Evolutionary conservation across 2,888 invertebrate genomes (phyloP).

Genomic region (Horisme vitalbata): DNA sequence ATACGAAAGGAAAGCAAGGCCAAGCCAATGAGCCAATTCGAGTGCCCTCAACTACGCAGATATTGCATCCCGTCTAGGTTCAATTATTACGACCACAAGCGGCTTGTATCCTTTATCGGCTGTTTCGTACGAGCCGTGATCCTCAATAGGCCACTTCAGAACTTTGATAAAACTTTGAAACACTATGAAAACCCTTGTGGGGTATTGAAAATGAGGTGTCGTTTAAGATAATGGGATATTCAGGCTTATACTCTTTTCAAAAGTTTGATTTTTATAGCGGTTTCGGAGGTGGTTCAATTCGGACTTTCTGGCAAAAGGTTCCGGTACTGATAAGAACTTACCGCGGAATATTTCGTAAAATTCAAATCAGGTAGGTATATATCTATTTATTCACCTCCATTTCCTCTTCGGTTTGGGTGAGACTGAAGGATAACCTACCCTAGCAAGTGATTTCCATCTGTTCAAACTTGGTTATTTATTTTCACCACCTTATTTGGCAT

Average conservation of each 20-base stretch:
- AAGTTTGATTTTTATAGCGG: slow-evolving; percentile 16
- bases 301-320: slow-evolving; percentile 9
- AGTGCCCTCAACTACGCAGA: slow-evolving; percentile 11
- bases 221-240: slow-evolving; percentile 21
- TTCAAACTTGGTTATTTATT: too few relatives aligned
- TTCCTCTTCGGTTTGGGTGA: too few relatives aligned
- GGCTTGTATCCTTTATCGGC: slow-evolving; percentile 16
- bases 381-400: too few relatives aligned
- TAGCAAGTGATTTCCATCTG: too few relatives aligned
- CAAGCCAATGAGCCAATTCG: slow-evolving; percentile 1
- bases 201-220: slow-evolving; percentile 19
- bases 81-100: slow-evolving; percentile 18
- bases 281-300: slow-evolving; percentile 10
- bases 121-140: slow-evolving; percentile 13
- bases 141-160: slow-evolving; percentile 20
- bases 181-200: slow-evolving; percentile 20
- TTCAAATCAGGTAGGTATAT: too few relatives aligned
- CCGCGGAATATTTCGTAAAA: background rate
- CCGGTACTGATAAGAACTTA: background rate
- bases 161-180: slow-evolving; percentile 25
- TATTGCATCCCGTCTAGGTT: slow-evolving; percentile 18
- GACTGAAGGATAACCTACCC: too few relatives aligned
- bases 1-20: background rate
- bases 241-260: slow-evolving; percentile 10
- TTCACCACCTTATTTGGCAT: too few relatives aligned